Conservation (phyloP, 1,140 invertebrate genomes). For the Lerema accius region DNA sequence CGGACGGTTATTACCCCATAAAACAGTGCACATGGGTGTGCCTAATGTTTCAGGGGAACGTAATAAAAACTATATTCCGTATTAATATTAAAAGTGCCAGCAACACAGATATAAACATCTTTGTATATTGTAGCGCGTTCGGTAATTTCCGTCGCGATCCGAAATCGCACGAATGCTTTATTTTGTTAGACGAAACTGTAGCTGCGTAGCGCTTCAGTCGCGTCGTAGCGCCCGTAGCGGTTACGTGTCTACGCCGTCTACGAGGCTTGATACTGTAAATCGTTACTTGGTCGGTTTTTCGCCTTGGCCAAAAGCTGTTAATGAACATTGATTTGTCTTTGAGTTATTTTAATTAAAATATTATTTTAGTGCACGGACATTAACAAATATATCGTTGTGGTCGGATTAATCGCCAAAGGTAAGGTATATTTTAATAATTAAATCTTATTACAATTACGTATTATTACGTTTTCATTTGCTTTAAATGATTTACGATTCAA, state of each 20-base stretch:
- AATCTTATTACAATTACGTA: no score
- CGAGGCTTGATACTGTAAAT: constrained; percentile 20
- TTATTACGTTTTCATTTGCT: no score
- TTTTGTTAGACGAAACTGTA: constrained; percentile 55
- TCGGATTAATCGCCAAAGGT: constrained; percentile 19
- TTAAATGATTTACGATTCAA: no score
- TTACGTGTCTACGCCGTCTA: constrained; percentile 47
- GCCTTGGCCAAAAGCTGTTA: neutral
- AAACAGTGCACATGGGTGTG: constrained; percentile 18
- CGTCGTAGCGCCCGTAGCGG: constrained; percentile 62
- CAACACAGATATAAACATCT: constrained; percentile 61
- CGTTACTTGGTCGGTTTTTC: constrained; percentile 9
- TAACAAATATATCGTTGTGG: constrained; percentile 1
- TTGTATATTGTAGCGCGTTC: constrained; percentile 40
- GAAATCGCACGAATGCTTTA: constrained; percentile 61
- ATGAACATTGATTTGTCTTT: neutral
- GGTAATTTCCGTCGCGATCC: constrained; percentile 61
- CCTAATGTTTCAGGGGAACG: constrained; percentile 14
- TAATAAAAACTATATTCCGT: constrained; percentile 27
- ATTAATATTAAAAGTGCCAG: constrained; percentile 40
- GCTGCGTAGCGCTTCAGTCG: constrained; percentile 72
- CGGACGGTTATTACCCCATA: constrained; percentile 13
- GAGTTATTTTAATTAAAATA: neutral
- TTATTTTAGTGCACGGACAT: constrained; percentile 8
- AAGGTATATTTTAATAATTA: no score